These are phyloP conservation scores for Magallana angulata DNA, from an alignment of 1,140 invertebrate species.

Conservation along the genomic window DNA sequence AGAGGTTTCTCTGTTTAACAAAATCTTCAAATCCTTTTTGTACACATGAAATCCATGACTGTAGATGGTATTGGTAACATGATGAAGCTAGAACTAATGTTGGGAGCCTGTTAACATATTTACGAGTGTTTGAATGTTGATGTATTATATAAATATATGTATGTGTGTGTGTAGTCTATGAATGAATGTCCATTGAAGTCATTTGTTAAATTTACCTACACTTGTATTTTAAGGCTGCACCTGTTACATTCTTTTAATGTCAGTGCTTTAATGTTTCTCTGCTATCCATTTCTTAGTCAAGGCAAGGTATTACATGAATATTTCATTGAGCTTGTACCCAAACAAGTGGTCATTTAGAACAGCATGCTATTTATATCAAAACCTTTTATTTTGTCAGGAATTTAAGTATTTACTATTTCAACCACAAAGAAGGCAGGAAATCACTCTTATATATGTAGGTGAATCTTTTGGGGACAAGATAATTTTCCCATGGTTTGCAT, in stretches of 20 bases:
- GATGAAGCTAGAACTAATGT: constrained; percentile 22
- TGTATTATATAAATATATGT: constrained; percentile 17
- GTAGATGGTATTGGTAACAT: constrained; percentile 20
- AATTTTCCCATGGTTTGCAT: neutral
- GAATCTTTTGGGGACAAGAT: neutral
- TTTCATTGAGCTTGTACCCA: constrained; percentile 1
- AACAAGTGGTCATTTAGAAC: neutral
- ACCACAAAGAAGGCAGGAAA: too few species aligned
- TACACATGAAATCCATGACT: constrained; percentile 30
- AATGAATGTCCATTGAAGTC: neutral
- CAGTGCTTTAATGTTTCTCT: constrained; percentile 7
- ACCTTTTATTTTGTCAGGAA: too few species aligned
- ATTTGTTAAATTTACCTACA: constrained; percentile 27
- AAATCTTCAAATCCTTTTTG: neutral
- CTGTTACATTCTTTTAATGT: constrained; percentile 18
- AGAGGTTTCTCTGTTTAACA: neutral
- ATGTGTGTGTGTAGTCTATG: constrained; percentile 3
- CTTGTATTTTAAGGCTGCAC: constrained; percentile 28
- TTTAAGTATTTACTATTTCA: too few species aligned
- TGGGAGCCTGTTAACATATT: neutral
- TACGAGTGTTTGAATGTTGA: constrained; percentile 25
- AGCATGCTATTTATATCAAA: too few species aligned
- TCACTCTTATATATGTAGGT: too few species aligned
- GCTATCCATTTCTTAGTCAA: neutral
- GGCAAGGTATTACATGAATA: neutral